These are phyloP conservation scores for Rhagophthalmus giganteus DNA, from an alignment of 2,888 invertebrate species.

Conservation along the genomic window DNA sequence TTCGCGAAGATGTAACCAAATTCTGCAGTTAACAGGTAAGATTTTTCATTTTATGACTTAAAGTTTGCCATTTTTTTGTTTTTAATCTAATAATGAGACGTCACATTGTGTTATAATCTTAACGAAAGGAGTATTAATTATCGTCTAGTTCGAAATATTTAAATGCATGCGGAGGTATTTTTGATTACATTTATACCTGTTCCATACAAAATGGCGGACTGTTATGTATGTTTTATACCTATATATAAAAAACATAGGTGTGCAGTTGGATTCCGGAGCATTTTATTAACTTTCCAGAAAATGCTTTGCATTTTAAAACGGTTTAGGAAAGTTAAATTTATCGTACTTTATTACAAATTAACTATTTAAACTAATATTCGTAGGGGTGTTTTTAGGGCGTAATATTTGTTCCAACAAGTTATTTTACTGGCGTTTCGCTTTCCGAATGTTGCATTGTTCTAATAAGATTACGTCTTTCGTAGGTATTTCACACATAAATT, in stretches of 20 bases:
- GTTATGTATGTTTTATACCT: slow-evolving; percentile 33
- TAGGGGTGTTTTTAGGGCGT: neutral
- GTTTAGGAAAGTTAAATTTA: neutral
- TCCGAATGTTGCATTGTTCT: no score
- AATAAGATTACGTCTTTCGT: no score
- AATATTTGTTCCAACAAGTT: neutral
- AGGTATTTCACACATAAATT: no score
- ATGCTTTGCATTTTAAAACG: neutral
- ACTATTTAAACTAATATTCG: neutral
- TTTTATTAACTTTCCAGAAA: no score
- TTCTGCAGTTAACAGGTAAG: slow-evolving; percentile 18
- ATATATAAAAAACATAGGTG: slow-evolving; percentile 34
- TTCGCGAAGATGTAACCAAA: slow-evolving; percentile 21
- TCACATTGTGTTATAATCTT: neutral
- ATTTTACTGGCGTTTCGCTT: neutral
- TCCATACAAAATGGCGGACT: slow-evolving; percentile 36
- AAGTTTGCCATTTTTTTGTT: slow-evolving; percentile 6
- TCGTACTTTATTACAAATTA: slow-evolving; percentile 1
- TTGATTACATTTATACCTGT: slow-evolving; percentile 33
- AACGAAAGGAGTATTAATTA: neutral
- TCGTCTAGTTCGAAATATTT: no score
- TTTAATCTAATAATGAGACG: slow-evolving; percentile 2
- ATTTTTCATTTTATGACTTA: slow-evolving; percentile 8
- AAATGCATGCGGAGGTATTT: slow-evolving; percentile 20
- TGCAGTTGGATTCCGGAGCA: slow-evolving; percentile 34